Evolutionary conservation across 1,140 invertebrate species (phyloP).

Genomic region (Proctacanthus coquilletti): DNA sequence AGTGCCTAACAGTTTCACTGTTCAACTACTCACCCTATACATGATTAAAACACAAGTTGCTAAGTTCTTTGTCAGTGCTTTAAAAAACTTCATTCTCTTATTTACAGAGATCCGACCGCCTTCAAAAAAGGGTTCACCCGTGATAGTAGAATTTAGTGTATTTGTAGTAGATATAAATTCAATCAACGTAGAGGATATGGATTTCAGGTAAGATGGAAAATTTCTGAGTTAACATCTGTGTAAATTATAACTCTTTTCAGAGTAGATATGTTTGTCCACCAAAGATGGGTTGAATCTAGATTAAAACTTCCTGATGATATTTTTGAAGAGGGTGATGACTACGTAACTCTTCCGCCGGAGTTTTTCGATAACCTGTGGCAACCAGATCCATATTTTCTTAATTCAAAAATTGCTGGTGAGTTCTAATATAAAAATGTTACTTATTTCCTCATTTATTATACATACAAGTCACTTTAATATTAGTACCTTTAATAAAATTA

Average conservation of each 20-base stretch:
- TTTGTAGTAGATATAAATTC: slow-evolving; percentile 71
- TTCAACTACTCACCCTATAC: too few relatives aligned
- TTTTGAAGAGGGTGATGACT: slow-evolving; percentile 61
- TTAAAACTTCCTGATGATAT: slow-evolving; percentile 54
- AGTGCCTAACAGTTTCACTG: too few relatives aligned
- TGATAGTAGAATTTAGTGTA: slow-evolving; percentile 59
- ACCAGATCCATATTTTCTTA: slow-evolving; percentile 72
- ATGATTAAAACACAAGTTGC: too few relatives aligned
- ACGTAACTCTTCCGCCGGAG: slow-evolving; percentile 57
- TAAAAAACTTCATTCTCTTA: not conserved
- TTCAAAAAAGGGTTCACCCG: slow-evolving; percentile 45
- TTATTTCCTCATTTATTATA: too few relatives aligned
- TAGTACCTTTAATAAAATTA: too few relatives aligned
- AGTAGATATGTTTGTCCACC: slow-evolving; percentile 70
- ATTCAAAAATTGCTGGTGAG: slow-evolving; percentile 66
- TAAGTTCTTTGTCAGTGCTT: too few relatives aligned
- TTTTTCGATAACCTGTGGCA: slow-evolving; percentile 74
- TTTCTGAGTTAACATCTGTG: not conserved
- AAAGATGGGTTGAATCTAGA: slow-evolving; percentile 62
- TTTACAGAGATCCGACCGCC: slow-evolving; percentile 54
- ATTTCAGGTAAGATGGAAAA: slow-evolving; percentile 48
- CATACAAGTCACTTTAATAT: too few relatives aligned
- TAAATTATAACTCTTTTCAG: slow-evolving; percentile 27
- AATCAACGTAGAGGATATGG: slow-evolving; percentile 74
- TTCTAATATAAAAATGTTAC: too few relatives aligned